These are phyloP conservation scores for Murina feae DNA, from an alignment of 2,113 vertebrate species.

Conservation along the genomic window DNA sequence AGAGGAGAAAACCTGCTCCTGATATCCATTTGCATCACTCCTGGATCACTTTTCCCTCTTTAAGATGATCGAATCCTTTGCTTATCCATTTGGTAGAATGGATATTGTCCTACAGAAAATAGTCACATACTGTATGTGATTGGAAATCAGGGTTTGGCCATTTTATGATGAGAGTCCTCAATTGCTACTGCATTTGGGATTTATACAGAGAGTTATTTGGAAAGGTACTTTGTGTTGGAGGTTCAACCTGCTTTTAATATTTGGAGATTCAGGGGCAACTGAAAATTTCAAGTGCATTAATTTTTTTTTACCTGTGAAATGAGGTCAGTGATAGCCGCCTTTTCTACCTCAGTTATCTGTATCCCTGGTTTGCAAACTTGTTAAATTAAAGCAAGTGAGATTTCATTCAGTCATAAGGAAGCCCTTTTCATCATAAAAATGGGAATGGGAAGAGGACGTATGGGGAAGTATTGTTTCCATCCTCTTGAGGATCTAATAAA, in stretches of 20 bases:
- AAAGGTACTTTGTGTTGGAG: background rate
- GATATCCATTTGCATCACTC: constrained; percentile 87
- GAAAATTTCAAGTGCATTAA: background rate
- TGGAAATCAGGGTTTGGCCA: background rate
- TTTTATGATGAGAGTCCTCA: background rate
- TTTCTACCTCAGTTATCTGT: background rate
- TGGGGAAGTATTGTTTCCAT: background rate
- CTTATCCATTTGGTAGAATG: background rate
- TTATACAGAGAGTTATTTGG: background rate
- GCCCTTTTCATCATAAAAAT: background rate
- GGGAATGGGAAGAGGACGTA: background rate
- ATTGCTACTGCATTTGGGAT: background rate
- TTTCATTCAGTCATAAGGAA: background rate
- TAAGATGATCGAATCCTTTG: background rate
- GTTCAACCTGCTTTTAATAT: background rate
- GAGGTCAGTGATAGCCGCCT: background rate
- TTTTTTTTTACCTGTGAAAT: background rate
- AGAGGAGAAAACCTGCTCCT: constrained; percentile 96
- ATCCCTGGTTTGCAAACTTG: background rate
- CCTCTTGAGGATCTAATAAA: background rate
- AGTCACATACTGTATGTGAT: background rate
- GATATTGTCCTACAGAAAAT: background rate
- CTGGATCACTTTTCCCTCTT: background rate
- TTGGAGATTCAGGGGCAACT: background rate
- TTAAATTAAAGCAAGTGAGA: background rate